Conservation (phyloP, 2,888 invertebrate species). For the Drosophila koepferae region DNA sequence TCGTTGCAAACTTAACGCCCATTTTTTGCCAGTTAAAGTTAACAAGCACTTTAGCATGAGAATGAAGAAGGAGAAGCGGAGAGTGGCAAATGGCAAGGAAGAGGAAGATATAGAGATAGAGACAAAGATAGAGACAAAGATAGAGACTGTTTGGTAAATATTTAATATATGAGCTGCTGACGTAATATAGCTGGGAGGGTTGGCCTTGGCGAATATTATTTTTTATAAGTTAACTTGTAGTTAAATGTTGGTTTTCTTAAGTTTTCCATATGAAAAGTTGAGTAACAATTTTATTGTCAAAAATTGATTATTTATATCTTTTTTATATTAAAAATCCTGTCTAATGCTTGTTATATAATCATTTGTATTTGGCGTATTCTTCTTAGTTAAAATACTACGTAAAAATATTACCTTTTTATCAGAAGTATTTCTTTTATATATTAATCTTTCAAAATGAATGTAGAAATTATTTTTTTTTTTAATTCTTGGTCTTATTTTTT, state of each 20-base stretch:
- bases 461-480: not conserved
- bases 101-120: not conserved
- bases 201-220: not conserved
- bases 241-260: not conserved
- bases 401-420: not conserved
- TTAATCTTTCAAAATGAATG: not conserved
- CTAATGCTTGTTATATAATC: not conserved
- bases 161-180: not conserved
- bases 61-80: not conserved
- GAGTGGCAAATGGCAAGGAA: too few relatives aligned
- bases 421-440: not conserved
- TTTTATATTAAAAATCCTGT: not conserved
- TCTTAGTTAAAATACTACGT: not conserved
- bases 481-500: too few relatives aligned
- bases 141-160: not conserved
- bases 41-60: not conserved
- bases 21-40: not conserved
- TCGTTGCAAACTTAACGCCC: conserved; percentile 5
- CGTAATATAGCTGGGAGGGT: not conserved
- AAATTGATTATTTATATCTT: not conserved
- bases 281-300: not conserved
- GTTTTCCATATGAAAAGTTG: not conserved
- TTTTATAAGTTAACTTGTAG: not conserved
- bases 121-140: not conserved
- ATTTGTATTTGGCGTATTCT: not conserved